These are phyloP conservation scores for Drosophila infuscata DNA, from an alignment of 2,888 invertebrate species.

Conservation along the genomic window DNA sequence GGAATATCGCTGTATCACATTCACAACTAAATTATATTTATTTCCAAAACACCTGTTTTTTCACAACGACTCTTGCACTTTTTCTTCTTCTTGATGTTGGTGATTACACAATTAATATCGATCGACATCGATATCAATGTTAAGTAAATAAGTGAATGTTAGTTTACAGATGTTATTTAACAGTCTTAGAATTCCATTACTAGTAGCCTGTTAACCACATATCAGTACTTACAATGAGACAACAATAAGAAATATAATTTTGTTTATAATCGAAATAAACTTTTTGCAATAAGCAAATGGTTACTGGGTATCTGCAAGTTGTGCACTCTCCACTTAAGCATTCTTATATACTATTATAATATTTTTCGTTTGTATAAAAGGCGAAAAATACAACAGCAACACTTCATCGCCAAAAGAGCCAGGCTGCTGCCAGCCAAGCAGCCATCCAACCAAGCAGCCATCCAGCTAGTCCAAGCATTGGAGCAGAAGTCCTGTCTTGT, in stretches of 20 bases:
- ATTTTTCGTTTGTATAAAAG: neutral
- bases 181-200: no score
- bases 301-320: neutral
- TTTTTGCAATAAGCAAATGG: no score
- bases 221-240: neutral
- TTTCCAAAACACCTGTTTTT: no score
- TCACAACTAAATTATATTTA: no score
- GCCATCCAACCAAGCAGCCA: neutral
- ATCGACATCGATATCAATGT: no score
- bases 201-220: no score
- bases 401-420: constrained; percentile 33
- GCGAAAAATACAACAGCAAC: constrained; percentile 36
- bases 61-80: no score
- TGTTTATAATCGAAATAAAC: neutral
- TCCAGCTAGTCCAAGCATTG: constrained; percentile 12
- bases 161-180: no score
- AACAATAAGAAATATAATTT: neutral
- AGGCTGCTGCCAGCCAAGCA: constrained; percentile 12
- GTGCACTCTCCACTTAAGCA: neutral
- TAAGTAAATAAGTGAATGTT: no score
- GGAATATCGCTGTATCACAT: no score
- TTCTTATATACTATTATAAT: constrained; percentile 2
- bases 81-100: no score
- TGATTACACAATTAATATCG: no score
- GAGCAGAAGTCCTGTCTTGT: constrained; percentile 24